These are phyloP conservation scores for Paralichthys olivaceus DNA, from an alignment of 2,113 vertebrate species.

Conservation along the genomic window DNA sequence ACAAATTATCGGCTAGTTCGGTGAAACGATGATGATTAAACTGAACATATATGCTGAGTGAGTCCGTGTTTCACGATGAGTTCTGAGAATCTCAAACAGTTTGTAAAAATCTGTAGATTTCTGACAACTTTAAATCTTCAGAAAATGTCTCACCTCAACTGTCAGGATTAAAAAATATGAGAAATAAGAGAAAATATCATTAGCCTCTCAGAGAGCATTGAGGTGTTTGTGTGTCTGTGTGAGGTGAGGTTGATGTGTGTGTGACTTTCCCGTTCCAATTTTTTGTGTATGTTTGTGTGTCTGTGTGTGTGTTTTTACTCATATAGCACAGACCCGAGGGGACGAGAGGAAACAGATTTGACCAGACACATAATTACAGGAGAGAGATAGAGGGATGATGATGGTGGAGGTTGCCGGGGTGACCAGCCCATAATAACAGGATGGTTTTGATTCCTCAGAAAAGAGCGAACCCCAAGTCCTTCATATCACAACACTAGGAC, in stretches of 20 bases:
- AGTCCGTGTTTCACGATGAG: too few species aligned
- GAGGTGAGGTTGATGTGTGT: not conserved
- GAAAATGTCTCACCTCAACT: not conserved
- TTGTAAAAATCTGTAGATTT: not conserved
- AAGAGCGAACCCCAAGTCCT: conserved; percentile 19
- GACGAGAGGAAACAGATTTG: conserved; percentile 66
- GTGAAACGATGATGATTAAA: too few species aligned
- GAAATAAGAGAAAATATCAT: not conserved
- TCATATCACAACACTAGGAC: conserved; percentile 37
- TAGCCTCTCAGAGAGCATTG: not conserved
- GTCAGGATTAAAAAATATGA: not conserved
- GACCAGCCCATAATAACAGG: conserved; percentile 68
- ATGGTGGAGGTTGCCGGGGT: conserved; percentile 61
- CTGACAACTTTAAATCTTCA: not conserved
- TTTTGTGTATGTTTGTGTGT: not conserved
- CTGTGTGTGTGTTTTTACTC: conserved; percentile 30
- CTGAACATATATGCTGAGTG: too few species aligned
- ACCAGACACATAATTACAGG: conserved; percentile 75
- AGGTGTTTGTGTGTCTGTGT: conserved; percentile 6
- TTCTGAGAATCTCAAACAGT: not conserved
- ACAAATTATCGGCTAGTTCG: too few species aligned
- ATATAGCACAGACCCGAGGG: conserved; percentile 50
- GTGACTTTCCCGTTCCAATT: not conserved
- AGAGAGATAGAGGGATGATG: conserved; percentile 36
- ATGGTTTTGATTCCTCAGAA: conserved; percentile 50